Percentiles rank a stretch among this genome's conserved stretches.
Evolutionary conservation across 2,888 invertebrate genomes (phyloP).

Genomic region (Heliconius aoede): DNA sequence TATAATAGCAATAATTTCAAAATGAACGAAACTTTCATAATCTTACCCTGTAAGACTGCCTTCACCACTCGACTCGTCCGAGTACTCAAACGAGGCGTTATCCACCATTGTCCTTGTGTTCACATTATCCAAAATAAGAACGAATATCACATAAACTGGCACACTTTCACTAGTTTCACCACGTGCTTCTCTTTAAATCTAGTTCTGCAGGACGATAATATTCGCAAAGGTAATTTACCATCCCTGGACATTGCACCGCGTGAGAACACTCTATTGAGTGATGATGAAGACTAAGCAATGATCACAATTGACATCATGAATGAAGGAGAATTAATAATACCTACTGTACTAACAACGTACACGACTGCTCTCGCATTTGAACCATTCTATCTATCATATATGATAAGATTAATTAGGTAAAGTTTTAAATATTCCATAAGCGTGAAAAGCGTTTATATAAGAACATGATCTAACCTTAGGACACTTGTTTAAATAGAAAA

Average conservation of each 20-base stretch:
- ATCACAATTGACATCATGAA: slow-evolving; percentile 33
- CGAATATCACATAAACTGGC: slow-evolving; percentile 47
- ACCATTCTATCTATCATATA: slow-evolving; percentile 38
- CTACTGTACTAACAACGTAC: slow-evolving; percentile 31
- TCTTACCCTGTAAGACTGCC: slow-evolving; percentile 63
- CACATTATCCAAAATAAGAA: slow-evolving; percentile 50
- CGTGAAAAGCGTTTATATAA: background rate
- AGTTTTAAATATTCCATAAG: slow-evolving; percentile 28
- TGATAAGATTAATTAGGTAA: slow-evolving; percentile 44
- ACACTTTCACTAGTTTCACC: slow-evolving; percentile 34
- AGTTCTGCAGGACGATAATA: slow-evolving; percentile 21
- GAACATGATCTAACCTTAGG: slow-evolving; percentile 27
- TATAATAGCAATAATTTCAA: background rate
- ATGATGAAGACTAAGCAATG: slow-evolving; percentile 6
- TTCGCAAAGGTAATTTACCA: slow-evolving; percentile 29
- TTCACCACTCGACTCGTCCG: slow-evolving; percentile 74
- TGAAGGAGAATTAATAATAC: slow-evolving; percentile 38
- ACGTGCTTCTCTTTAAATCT: slow-evolving; percentile 36
- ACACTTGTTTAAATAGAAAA: slow-evolving; percentile 34
- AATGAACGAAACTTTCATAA: background rate
- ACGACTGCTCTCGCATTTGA: slow-evolving; percentile 37
- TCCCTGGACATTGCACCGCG: slow-evolving; percentile 24
- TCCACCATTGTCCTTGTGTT: slow-evolving; percentile 68
- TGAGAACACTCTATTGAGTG: slow-evolving; percentile 8
- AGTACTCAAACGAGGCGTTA: slow-evolving; percentile 76